Conservation (phyloP, 53 echinoderm and acorn worm species). For the Holothuria leucospilota region DNA sequence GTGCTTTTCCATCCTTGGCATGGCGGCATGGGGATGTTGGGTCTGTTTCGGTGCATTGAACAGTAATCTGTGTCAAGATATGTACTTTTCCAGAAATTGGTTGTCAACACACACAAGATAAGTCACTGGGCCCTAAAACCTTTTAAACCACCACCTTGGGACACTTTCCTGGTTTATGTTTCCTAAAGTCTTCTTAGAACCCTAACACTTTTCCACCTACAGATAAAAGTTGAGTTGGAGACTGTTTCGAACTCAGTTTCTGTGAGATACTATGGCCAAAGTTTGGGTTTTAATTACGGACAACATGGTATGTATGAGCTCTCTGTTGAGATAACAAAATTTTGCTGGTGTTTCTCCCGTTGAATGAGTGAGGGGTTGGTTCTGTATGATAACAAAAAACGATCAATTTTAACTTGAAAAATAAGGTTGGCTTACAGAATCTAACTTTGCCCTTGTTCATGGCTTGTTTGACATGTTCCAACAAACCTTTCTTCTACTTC, state of each 20-base stretch:
- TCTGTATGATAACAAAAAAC: not conserved
- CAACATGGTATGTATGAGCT: not conserved
- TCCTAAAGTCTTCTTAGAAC: too few species aligned
- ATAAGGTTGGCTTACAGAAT: not conserved
- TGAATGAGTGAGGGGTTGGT: not conserved
- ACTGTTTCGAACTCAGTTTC: slow-evolving; percentile 9
- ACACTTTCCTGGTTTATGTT: too few species aligned
- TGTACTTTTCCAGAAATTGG: slow-evolving; percentile 31
- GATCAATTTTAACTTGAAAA: slow-evolving; percentile 1
- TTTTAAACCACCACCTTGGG: too few species aligned
- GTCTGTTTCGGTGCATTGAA: slow-evolving; percentile 4
- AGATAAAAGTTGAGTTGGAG: not conserved
- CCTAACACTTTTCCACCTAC: too few species aligned
- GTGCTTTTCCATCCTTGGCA: too few species aligned
- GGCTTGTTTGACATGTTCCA: too few species aligned
- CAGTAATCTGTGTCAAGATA: too few species aligned
- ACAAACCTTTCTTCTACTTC: too few species aligned
- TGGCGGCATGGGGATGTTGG: too few species aligned
- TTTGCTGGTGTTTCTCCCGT: not conserved
- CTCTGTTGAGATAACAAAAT: slow-evolving; percentile 13
- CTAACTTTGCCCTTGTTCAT: too few species aligned
- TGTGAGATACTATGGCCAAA: not conserved
- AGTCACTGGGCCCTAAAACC: too few species aligned
- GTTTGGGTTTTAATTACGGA: not conserved
- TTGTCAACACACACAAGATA: too few species aligned